Conservation (phyloP, 2,113 vertebrate species). For the Caranx melampygus region DNA sequence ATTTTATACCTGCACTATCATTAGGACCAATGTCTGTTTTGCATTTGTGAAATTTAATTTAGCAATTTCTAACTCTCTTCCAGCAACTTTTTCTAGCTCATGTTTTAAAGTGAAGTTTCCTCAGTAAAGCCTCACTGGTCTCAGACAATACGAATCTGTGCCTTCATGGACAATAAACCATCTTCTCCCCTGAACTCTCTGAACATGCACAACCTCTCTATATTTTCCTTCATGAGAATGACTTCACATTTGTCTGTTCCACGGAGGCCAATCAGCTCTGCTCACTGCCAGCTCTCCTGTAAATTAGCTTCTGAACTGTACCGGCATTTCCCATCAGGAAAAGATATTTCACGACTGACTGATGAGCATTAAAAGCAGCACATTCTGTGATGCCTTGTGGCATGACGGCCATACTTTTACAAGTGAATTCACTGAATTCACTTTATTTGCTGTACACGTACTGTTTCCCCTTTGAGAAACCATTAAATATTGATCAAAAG, state of each 20-base stretch:
- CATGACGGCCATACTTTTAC: background rate
- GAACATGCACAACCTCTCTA: slow-evolving; percentile 15
- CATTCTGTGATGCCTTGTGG: background rate
- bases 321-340: slow-evolving; percentile 15
- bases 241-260: slow-evolving; percentile 25
- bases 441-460: slow-evolving; percentile 1
- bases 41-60: background rate
- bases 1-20: background rate
- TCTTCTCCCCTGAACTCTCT: slow-evolving; percentile 33
- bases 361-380: background rate
- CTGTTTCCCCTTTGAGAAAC: background rate
- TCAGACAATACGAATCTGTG: slow-evolving; percentile 40
- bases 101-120: slow-evolving; percentile 11
- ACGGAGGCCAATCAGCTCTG: background rate
- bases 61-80: background rate
- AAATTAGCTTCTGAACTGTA: slow-evolving; percentile 11
- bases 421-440: background rate
- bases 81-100: background rate
- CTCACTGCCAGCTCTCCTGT: background rate
- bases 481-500: slow-evolving; percentile 56
- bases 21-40: background rate
- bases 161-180: slow-evolving; percentile 37
- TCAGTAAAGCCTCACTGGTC: slow-evolving; percentile 19
- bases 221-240: slow-evolving; percentile 10
- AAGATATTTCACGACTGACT: slow-evolving; percentile 1